Percentiles rank a stretch among this genome's conserved stretches.
These are phyloP conservation scores for Merluccius polli DNA, from an alignment of 2,797 vertebrate species.

Conservation along the genomic window DNA sequence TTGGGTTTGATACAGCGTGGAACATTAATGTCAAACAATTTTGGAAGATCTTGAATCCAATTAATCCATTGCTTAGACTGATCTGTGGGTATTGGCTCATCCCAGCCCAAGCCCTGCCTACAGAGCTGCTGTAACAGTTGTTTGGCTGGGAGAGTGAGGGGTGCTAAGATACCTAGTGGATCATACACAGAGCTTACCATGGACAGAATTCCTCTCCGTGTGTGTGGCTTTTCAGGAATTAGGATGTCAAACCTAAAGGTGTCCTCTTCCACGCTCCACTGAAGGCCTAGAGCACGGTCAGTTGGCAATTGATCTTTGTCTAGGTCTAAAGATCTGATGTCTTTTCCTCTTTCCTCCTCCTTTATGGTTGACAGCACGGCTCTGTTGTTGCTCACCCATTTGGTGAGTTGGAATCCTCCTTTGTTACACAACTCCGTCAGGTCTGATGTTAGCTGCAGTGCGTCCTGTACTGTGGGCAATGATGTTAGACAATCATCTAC, in stretches of 20 bases:
- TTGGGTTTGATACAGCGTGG: background rate
- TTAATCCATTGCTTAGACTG: slow-evolving; percentile 1
- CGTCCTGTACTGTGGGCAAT: background rate
- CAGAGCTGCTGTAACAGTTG: slow-evolving; percentile 6
- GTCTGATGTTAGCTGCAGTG: background rate
- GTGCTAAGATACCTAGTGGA: background rate
- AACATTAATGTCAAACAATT: background rate
- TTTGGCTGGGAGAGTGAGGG: slow-evolving; percentile 4
- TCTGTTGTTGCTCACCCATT: slow-evolving; percentile 23
- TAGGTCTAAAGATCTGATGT: slow-evolving; percentile 17
- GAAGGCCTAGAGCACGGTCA: background rate
- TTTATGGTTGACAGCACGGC: slow-evolving; percentile 7
- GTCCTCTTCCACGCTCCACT: background rate
- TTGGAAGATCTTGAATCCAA: background rate
- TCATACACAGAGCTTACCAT: slow-evolving; percentile 3
- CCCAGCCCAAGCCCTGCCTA: background rate
- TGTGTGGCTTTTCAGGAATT: background rate
- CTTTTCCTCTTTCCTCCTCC: slow-evolving; percentile 10
- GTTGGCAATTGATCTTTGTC: too few relatives aligned
- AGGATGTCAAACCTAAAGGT: background rate
- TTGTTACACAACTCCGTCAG: background rate
- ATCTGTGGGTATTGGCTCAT: background rate
- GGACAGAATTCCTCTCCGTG: background rate
- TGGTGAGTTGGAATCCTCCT: slow-evolving; percentile 18
- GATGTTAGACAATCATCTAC: background rate